Percentiles rank a stretch among this genome's conserved stretches.
Conservation (phyloP, 2,888 invertebrate genomes). For the Ophraella communa region DNA sequence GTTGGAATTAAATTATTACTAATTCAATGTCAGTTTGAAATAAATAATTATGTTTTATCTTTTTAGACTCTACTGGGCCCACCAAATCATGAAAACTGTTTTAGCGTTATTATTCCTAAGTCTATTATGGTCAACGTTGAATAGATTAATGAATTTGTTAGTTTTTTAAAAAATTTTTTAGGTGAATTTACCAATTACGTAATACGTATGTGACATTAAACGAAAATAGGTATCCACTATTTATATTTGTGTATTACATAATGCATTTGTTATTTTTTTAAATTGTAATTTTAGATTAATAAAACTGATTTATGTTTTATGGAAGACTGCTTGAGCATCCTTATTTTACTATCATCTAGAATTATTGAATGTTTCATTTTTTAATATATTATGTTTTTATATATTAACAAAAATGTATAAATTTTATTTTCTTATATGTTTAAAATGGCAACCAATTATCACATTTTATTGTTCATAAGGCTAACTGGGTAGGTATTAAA, state of each 20-base stretch:
- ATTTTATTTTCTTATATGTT: no score
- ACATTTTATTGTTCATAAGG: no score
- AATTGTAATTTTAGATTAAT: neutral
- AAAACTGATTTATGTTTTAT: neutral
- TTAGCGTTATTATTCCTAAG: constrained; percentile 23
- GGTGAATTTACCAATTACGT: no score
- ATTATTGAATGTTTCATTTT: no score
- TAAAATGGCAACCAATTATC: neutral
- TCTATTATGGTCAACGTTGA: constrained; percentile 23
- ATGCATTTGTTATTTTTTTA: neutral
- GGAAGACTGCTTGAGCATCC: no score
- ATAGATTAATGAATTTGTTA: neutral
- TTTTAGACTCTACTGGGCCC: constrained; percentile 35
- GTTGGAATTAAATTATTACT: no score
- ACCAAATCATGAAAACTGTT: constrained; percentile 29
- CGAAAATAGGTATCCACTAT: no score
- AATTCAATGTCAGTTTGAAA: no score
- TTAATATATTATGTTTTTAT: no score
- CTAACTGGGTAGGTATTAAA: neutral
- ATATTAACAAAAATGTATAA: no score
- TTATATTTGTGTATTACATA: no score
- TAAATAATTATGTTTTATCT: neutral
- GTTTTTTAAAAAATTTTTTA: neutral
- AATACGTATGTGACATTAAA: neutral
- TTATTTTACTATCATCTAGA: no score